Evolutionary conservation across 1,140 invertebrate genomes (phyloP), one percentile per base, ranked within the genome.

Genomic region (Phortica variegata): DNA sequence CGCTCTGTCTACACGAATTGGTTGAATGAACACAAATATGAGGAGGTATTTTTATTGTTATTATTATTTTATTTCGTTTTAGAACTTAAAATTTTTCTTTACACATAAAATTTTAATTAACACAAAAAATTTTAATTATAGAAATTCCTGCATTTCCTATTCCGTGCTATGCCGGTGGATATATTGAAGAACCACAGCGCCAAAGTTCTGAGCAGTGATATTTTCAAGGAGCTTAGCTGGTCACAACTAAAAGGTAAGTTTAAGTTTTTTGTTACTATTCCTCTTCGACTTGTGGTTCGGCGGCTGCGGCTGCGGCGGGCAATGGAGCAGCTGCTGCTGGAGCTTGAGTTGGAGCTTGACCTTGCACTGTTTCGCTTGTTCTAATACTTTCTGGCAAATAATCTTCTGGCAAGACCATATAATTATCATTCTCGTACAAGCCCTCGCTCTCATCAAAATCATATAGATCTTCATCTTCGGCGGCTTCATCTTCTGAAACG

Each of bases 1-100:
- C 78, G 85, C 13, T 85, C 83, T 58, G 80, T 87, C 37, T 89
- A 88, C 65, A 82, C 84, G n/a, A 82, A 83, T 58, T 84, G 83
- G 77, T 69, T 88, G 16, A 83, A 69, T 79, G 84, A 85, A 77
- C 75, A 74, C 60, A 58, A 50, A 42, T 62, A 68, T 32, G 65
- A 76, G 41, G 58, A 73, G 59, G 63, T 76, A 49, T 31, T 37
- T 20, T 46, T 16, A 34, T 33, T 46, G 32, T 34, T 45, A 26
- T 38, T 23, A 39, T 13, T 39, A 32, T 13, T 20, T n/a, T n/a
- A n/a, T n/a, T n/a, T n/a, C n/a, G n/a, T n/a, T n/a, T n/a, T n/a
- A n/a, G n/a, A n/a, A n/a, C n/a, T n/a, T n/a, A n/a, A n/a, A n/a
- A n/a, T n/a, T n/a, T n/a, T n/a, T n/a, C n/a, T 26, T 26, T 26